Percentiles rank a stretch among this genome's conserved stretches.
phyloP scores from a whole-genome alignment of 2,797 vertebrate species.

The Sternarchorhynchus goeldii region DNA sequence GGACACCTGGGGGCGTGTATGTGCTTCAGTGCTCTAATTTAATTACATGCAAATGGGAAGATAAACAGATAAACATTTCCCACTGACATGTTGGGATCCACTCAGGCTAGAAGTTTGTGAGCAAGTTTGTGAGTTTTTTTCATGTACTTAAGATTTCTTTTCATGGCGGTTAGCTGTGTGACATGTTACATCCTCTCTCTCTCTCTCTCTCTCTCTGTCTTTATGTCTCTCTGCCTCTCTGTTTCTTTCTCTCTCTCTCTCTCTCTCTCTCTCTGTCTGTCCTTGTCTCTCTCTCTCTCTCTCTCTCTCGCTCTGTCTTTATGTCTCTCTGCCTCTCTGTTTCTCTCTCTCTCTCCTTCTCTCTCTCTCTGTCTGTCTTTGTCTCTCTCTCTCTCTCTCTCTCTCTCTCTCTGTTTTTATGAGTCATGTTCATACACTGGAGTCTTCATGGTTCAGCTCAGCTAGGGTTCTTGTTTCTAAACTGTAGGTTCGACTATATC shows the following conservation, averaged over 20 bases:
- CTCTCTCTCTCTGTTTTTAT: background rate
- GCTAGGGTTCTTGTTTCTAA: too few species aligned
- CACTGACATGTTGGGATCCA: slow-evolving; percentile 13
- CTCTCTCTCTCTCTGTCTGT: background rate
- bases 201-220: slow-evolving; percentile 14
- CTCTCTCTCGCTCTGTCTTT: background rate
- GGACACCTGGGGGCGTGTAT: slow-evolving; percentile 9
- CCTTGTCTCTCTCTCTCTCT: background rate
- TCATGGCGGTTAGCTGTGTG: slow-evolving; percentile 40
- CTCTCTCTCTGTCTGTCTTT: too few species aligned
- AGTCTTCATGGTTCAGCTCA: too few species aligned
- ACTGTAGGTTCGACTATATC: too few species aligned
- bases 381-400: too few species aligned
- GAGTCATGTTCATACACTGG: too few species aligned
- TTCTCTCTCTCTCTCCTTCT: background rate
- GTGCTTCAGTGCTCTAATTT: slow-evolving; percentile 38
- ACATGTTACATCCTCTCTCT: slow-evolving; percentile 33
- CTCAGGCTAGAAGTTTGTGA: slow-evolving; percentile 22
- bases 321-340: background rate
- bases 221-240: background rate
- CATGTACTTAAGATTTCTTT: slow-evolving; percentile 40
- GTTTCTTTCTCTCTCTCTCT: slow-evolving; percentile 28
- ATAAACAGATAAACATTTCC: slow-evolving; percentile 49
- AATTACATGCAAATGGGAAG: slow-evolving; percentile 42
- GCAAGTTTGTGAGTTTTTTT: slow-evolving; percentile 33